Base-by-base conservation (phyloP, 2,888 invertebrate genomes). In the Apodemia zela region DNA sequence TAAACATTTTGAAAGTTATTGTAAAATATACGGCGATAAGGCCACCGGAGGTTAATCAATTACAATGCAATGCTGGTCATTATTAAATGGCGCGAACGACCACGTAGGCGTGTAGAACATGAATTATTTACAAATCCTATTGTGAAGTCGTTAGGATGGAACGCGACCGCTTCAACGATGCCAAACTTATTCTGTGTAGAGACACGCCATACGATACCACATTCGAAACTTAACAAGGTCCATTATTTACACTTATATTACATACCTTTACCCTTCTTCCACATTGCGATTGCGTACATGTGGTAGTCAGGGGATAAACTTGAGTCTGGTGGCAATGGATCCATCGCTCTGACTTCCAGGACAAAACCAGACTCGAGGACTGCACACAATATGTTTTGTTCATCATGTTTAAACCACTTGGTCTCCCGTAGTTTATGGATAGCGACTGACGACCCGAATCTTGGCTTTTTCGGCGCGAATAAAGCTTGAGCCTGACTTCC, bases 281-380 rank as follows among this genome's bases (percentile, higher is more conserved):
- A 95, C 82, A 95, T 89, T 73, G 94, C 95, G 73, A 95, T 91
- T 72, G 95, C 95, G 84, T 94, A 95, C 92, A 94, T 90, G 73
- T 92, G 91, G 76, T 90, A 87, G 73, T 93, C 93, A 63, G 93
- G 92, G 66, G 89, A 86, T 73, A 93, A 70, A 51, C 78, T 71
- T 1, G 92, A 84, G 72, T 92, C 92, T 60, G 89, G 85, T 58
- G 90, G 89, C 71, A 92, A 72, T 1, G 89, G 86, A 66, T 92
- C 89, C 72, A 89, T 87, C 60, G 93, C 93, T 70, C 89, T 85
- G 71, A 94, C 92, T 81, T 95, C 95, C 69, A 95, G 92, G 72
- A 95, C 93, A 84, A 95, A 95, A 64, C 95, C 95, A 54, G 94
- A 93, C 82, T 95, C 94, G 75, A 95, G 92, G 65, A 95, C 95